Percentiles rank a stretch among this genome's conserved stretches.
Evolutionary conservation across 2,797 vertebrate species (phyloP).

Genomic region (Cossypha heuglini): DNA sequence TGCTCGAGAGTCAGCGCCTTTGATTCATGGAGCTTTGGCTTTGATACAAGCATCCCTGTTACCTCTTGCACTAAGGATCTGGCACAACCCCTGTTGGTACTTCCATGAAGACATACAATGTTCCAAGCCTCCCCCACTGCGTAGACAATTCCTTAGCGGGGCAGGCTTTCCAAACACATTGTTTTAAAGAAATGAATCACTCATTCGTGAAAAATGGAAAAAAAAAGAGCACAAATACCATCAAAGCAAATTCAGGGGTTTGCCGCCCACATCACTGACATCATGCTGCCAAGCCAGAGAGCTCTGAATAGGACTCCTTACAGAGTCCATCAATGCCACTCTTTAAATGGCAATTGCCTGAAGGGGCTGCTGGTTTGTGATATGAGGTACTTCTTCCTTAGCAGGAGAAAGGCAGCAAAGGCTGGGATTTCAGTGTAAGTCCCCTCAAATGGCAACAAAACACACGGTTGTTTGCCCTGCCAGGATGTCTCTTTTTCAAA

Average conservation of each 20-base stretch:
- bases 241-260: slow-evolving; percentile 60
- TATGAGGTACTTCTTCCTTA: slow-evolving; percentile 65
- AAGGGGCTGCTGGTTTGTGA: slow-evolving; percentile 59
- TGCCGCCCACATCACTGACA: slow-evolving; percentile 67
- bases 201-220: slow-evolving; percentile 65
- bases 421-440: background rate
- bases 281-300: slow-evolving; percentile 64
- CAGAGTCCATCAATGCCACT: slow-evolving; percentile 61
- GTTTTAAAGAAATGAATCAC: slow-evolving; percentile 68
- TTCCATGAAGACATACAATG: slow-evolving; percentile 58
- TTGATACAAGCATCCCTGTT: slow-evolving; percentile 54
- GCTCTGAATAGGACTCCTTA: slow-evolving; percentile 62
- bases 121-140: slow-evolving; percentile 53
- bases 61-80: slow-evolving; percentile 53
- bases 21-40: slow-evolving; percentile 52
- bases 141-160: slow-evolving; percentile 47
- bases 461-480: background rate
- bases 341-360: slow-evolving; percentile 69
- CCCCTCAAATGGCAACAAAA: slow-evolving; percentile 11
- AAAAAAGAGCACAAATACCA: slow-evolving; percentile 68
- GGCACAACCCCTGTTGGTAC: slow-evolving; percentile 58
- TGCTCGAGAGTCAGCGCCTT: slow-evolving; percentile 23
- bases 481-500: slow-evolving; percentile 31
- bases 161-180: slow-evolving; percentile 64
- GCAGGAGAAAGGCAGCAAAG: slow-evolving; percentile 15